Conservation (phyloP, 2,888 invertebrate genomes). For the Coelinius sp. region DNA sequence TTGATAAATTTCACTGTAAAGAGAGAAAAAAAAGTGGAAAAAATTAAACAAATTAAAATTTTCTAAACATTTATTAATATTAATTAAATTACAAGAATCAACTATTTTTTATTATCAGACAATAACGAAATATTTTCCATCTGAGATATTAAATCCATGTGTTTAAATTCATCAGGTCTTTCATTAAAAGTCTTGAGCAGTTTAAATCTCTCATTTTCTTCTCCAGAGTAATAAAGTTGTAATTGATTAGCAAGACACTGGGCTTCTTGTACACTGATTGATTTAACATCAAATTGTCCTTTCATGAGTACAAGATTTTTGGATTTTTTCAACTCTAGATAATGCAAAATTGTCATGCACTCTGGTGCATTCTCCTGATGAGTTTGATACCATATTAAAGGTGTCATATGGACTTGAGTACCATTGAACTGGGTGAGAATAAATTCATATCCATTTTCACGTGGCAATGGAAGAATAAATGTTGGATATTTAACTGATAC, state of each 20-base stretch:
- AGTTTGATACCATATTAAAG: conserved; percentile 87
- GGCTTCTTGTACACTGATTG: conserved; percentile 83
- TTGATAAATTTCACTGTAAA: not conserved
- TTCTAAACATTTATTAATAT: not conserved
- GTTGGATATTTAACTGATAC: conserved; percentile 77
- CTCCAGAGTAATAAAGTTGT: conserved; percentile 85
- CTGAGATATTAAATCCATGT: conserved; percentile 85
- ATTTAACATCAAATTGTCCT: conserved; percentile 88
- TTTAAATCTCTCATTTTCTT: conserved; percentile 75
- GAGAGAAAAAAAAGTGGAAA: not conserved
- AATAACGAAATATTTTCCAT: conserved; percentile 77
- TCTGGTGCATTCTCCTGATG: conserved; percentile 92
- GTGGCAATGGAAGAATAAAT: conserved; percentile 86
- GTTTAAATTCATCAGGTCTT: conserved; percentile 82
- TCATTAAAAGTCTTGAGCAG: conserved; percentile 80
- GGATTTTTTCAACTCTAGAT: conserved; percentile 79
- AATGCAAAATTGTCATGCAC: conserved; percentile 85
- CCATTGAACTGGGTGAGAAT: conserved; percentile 83
- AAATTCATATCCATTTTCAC: conserved; percentile 89
- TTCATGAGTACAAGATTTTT: conserved; percentile 87
- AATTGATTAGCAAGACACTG: conserved; percentile 89
- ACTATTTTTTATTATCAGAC: not conserved
- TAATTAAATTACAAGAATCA: not conserved
- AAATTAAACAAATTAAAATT: conserved; percentile 5
- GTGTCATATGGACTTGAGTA: conserved; percentile 86